A percentile compares a stretch with the other conserved stretches of the same genome.
Evolutionary conservation across 2,888 invertebrate species (phyloP).

Genomic region (Cremastinae sp.): DNA sequence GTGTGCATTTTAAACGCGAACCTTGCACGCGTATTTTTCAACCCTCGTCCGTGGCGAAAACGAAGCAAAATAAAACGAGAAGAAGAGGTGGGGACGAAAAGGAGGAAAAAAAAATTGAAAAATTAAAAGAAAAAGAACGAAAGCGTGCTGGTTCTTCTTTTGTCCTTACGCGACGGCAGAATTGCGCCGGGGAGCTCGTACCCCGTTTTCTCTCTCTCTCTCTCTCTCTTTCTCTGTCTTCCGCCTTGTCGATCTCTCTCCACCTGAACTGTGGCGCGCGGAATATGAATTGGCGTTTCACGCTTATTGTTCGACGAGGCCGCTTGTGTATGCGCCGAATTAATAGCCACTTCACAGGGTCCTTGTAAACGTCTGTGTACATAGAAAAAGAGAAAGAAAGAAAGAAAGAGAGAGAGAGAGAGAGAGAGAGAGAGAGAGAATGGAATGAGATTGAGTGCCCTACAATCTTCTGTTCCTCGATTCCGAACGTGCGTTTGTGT

Average conservation of each 20-base stretch:
- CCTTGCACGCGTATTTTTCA: slow-evolving; percentile 13
- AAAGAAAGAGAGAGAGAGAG: neutral
- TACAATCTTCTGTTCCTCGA: slow-evolving; percentile 18
- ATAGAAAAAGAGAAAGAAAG: slow-evolving; percentile 39
- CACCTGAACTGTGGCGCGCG: slow-evolving; percentile 64
- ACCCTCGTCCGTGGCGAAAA: slow-evolving; percentile 59
- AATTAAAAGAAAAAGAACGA: slow-evolving; percentile 18
- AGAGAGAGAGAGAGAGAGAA: slow-evolving; percentile 46
- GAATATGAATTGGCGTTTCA: slow-evolving; percentile 78
- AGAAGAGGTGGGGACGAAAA: no score
- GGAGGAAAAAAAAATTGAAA: no score
- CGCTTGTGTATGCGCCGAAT: slow-evolving; percentile 74
- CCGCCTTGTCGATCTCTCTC: neutral
- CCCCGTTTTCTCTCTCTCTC: slow-evolving; percentile 50
- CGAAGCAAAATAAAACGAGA: slow-evolving; percentile 31
- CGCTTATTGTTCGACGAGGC: slow-evolving; percentile 75
- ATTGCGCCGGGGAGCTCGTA: slow-evolving; percentile 54
- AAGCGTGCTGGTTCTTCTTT: slow-evolving; percentile 64
- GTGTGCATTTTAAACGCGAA: neutral
- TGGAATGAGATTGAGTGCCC: neutral
- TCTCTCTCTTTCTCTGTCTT: slow-evolving; percentile 42
- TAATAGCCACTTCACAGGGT: slow-evolving; percentile 75
- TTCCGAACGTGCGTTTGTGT: slow-evolving; percentile 40
- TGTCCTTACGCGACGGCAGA: slow-evolving; percentile 64
- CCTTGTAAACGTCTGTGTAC: slow-evolving; percentile 66